Percentiles rank a stretch among this genome's conserved stretches.
Evolutionary conservation across 2,113 vertebrate species (phyloP).

Genomic region (Melozone crissalis): DNA sequence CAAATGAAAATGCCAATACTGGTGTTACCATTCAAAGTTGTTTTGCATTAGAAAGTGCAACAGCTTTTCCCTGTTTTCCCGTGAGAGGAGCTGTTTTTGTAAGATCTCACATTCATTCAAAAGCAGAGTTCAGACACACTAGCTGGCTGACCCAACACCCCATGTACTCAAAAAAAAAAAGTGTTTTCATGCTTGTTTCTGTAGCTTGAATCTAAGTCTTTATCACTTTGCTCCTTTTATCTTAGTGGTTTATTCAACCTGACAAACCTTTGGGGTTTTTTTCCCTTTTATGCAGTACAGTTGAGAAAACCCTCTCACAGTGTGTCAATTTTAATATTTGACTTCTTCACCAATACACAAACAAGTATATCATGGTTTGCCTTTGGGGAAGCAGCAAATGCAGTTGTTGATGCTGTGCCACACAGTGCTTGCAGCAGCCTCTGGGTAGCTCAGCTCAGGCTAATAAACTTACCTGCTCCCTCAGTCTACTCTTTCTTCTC

Average conservation of each 20-base stretch:
- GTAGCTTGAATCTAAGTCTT: slow-evolving; percentile 18
- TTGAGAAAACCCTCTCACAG: slow-evolving; percentile 31
- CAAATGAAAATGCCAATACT: background rate
- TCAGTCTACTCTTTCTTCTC: background rate
- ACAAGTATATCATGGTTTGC: background rate
- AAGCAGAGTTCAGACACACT: background rate
- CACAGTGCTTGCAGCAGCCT: background rate
- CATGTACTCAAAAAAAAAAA: background rate
- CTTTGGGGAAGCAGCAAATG: background rate
- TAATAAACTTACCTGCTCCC: background rate
- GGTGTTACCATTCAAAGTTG: background rate
- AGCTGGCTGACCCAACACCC: background rate
- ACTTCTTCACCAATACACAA: background rate
- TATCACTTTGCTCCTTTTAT: slow-evolving; percentile 35
- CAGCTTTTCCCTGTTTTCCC: background rate
- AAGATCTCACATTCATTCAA: background rate
- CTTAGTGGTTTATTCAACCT: slow-evolving; percentile 41
- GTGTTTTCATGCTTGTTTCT: slow-evolving; percentile 1
- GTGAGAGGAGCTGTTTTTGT: background rate
- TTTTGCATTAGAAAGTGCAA: background rate
- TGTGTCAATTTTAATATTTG: slow-evolving; percentile 58
- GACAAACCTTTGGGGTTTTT: background rate
- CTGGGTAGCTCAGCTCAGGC: background rate
- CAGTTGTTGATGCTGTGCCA: background rate
- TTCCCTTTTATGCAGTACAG: slow-evolving; percentile 2